These are phyloP conservation scores for Chaetogeoica ovagalla DNA, from an alignment of 2,888 invertebrate species.

Conservation along the genomic window DNA sequence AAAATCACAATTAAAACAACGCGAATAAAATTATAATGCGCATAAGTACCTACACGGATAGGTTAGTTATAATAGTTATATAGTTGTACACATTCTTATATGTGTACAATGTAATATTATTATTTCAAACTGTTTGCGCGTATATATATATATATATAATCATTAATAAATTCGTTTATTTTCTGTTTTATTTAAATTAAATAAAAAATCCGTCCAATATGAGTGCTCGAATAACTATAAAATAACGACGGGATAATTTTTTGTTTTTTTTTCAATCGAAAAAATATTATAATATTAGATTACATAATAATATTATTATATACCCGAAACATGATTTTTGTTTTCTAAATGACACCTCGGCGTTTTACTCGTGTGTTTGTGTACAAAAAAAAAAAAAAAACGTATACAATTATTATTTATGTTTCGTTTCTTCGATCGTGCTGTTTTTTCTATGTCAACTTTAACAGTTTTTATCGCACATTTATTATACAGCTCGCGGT, in stretches of 20 bases:
- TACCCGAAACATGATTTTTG: conserved; percentile 7
- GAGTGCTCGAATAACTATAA: neutral
- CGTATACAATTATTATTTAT: conserved; percentile 11
- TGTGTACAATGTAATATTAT: neutral
- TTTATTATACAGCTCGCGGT: no score
- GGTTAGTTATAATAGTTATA: no score
- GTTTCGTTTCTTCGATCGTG: conserved; percentile 19
- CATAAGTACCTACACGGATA: no score
- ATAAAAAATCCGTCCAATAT: no score
- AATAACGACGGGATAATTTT: neutral
- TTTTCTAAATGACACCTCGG: conserved; percentile 4
- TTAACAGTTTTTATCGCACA: conserved; percentile 1
- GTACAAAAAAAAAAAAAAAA: neutral
- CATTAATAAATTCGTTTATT: no score
- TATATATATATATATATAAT: no score
- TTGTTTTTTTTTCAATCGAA: neutral
- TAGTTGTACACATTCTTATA: no score
- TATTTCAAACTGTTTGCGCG: neutral
- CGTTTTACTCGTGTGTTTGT: conserved; percentile 19
- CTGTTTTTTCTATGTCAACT: conserved; percentile 34
- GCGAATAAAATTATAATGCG: neutral
- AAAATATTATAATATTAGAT: conserved; percentile 27
- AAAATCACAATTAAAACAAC: neutral
- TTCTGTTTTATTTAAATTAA: no score
- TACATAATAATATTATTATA: neutral